Conservation (phyloP, 2,888 invertebrate species). For the Auanema sp. region DNA sequence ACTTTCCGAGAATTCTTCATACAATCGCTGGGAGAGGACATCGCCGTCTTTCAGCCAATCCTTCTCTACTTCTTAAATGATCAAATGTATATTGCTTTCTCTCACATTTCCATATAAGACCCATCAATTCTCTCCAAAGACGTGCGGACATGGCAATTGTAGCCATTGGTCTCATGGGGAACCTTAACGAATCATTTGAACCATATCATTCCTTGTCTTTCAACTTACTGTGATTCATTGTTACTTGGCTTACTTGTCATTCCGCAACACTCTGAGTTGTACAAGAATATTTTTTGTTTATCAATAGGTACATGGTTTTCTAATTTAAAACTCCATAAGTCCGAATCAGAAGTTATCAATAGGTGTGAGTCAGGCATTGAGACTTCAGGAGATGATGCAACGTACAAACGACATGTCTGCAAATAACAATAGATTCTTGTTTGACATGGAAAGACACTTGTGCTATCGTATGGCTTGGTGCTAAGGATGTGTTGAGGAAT, state of each 20-base stretch:
- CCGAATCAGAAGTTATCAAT: neutral
- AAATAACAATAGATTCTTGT: too few relatives aligned
- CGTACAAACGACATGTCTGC: neutral
- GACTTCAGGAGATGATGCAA: neutral
- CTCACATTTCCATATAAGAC: too few relatives aligned
- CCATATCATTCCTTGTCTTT: neutral
- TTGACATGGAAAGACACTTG: too few relatives aligned
- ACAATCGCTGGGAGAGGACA: too few relatives aligned
- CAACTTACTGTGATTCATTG: neutral
- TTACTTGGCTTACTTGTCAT: neutral
- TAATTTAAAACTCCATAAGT: neutral
- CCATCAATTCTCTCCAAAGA: constrained; percentile 2
- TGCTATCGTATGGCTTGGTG: too few relatives aligned
- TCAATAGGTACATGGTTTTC: neutral
- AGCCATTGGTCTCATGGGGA: neutral
- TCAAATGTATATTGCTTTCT: too few relatives aligned
- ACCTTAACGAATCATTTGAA: neutral
- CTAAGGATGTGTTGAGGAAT: too few relatives aligned
- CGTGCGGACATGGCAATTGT: neutral
- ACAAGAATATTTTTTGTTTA: neutral
- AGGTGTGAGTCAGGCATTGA: neutral
- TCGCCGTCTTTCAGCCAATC: too few relatives aligned
- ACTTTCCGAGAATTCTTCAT: too few relatives aligned
- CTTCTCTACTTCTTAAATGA: too few relatives aligned
- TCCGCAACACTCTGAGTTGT: neutral